Percentiles rank a stretch among this genome's conserved stretches.
Conservation (phyloP, 1,140 invertebrate species). For the Drosophila tsacasi region DNA sequence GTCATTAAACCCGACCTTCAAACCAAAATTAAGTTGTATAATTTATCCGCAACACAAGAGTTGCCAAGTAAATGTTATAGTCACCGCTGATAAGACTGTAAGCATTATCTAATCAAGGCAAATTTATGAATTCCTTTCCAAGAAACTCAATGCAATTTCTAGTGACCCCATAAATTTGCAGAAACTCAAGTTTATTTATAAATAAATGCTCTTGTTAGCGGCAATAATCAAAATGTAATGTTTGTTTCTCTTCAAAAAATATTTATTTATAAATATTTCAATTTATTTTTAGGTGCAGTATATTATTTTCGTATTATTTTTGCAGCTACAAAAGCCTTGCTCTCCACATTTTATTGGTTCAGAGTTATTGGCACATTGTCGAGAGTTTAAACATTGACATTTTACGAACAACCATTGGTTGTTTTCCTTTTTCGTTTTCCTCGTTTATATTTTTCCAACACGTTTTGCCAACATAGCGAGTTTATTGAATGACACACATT, state of each 20-base stretch:
- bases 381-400: slow-evolving; percentile 21
- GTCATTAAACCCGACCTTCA: slow-evolving; percentile 56
- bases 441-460: slow-evolving; percentile 5
- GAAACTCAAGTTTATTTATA: slow-evolving; percentile 32
- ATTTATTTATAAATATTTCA: slow-evolving; percentile 9
- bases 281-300: slow-evolving; percentile 1
- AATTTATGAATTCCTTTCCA: slow-evolving; percentile 32
- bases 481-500: slow-evolving; percentile 35
- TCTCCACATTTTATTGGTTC: slow-evolving; percentile 2
- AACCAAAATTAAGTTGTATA: slow-evolving; percentile 18
- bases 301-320: neutral
- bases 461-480: slow-evolving; percentile 22
- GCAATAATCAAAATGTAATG: slow-evolving; percentile 4
- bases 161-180: slow-evolving; percentile 36
- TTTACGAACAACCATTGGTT: neutral
- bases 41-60: slow-evolving; percentile 23
- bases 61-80: slow-evolving; percentile 16
- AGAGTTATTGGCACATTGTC: slow-evolving; percentile 27
- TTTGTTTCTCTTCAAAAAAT: slow-evolving; percentile 1
- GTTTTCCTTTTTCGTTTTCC: slow-evolving; percentile 16
- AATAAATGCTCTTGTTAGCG: slow-evolving; percentile 12
- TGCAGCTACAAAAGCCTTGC: neutral
- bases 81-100: slow-evolving; percentile 13
- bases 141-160: slow-evolving; percentile 34
- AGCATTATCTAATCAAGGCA: slow-evolving; percentile 24